Evolutionary conservation across 2,113 vertebrate genomes (phyloP), one percentile per base, ranked within the genome.

Genomic region (Entelurus aequoreus): DNA sequence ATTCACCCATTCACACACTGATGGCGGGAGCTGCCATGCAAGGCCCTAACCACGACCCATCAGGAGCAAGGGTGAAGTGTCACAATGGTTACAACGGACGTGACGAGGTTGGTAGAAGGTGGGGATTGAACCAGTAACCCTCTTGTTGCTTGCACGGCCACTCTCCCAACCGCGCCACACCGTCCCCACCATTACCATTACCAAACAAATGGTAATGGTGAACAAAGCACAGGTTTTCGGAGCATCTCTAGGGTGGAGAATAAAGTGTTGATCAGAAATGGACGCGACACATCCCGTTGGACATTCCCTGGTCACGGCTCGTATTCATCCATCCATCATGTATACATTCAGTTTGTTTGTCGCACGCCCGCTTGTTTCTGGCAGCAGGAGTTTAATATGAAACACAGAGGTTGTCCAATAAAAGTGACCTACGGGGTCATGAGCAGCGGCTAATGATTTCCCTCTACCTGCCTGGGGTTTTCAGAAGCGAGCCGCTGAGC

Each of bases 341-440:
- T 19, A 49, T 21, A 63, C 68, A 57, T 63, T 69, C 52, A 47
- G 54, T 76, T 48, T 66, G 63, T 77, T 64, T 60, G 68, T 76
- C 62, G 46, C 61, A 52, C 54, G 65, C 57, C 54, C 6, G 60
- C 61, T 68, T 36, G 60, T 72, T 70, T 81, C 62, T 10, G 35
- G 51, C 72, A 49, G 74, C 60, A 62, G 62, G 63, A 63, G 68
- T 71, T 81, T 82, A 79, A 82, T 80, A 71, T 35, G 52, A 65
- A 83, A 74, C 72, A 58, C 81, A 68, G 79, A 65, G 53, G 79
- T 69, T 79, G 80, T 80, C 82, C 75, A 81, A 80, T 87, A 82
- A 84, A 79, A 84, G 72, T 84, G 86, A 88, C 88, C 86, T 83
- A 67, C 81, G 74, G 76, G 83, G 82, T 86, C 78, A 78, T 63